These are phyloP conservation scores for Grallaria varia DNA, from an alignment of 2,113 vertebrate species.

Conservation along the genomic window DNA sequence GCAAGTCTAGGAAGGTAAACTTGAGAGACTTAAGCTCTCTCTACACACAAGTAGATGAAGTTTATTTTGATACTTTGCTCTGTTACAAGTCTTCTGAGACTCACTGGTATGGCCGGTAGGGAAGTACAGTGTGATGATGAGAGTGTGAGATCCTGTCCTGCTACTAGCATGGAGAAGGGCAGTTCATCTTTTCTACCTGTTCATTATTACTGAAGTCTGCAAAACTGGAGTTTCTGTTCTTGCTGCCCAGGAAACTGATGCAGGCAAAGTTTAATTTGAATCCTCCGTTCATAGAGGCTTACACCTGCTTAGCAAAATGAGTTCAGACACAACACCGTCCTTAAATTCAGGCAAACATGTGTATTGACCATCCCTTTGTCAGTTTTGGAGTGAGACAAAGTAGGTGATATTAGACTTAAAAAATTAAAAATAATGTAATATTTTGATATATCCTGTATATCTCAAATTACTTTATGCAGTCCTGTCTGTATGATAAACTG, in stretches of 20 bases:
- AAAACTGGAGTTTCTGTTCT: not conserved
- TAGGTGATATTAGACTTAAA: not conserved
- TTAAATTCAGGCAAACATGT: not conserved
- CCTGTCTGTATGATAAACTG: not conserved
- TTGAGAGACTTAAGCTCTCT: not conserved
- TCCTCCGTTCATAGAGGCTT: not conserved
- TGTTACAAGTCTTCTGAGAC: not conserved
- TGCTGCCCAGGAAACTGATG: not conserved
- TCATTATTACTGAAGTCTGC: not conserved
- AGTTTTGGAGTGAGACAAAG: not conserved
- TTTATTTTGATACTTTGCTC: not conserved
- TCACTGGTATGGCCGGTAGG: not conserved
- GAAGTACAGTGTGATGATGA: not conserved
- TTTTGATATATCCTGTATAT: not conserved
- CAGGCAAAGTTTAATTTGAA: not conserved
- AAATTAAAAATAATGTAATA: not conserved
- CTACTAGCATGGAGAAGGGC: not conserved
- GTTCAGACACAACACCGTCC: not conserved
- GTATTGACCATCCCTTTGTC: fast-evolving
- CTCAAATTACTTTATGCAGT: not conserved
- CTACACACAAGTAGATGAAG: not conserved
- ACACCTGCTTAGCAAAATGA: not conserved
- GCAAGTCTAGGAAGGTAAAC: not conserved
- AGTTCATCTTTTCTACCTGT: not conserved
- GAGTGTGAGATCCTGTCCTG: not conserved